Evolutionary conservation across 2,797 vertebrate species (phyloP), one percentile per base, ranked within the genome.

Genomic region (Eulemur albifrons): DNA sequence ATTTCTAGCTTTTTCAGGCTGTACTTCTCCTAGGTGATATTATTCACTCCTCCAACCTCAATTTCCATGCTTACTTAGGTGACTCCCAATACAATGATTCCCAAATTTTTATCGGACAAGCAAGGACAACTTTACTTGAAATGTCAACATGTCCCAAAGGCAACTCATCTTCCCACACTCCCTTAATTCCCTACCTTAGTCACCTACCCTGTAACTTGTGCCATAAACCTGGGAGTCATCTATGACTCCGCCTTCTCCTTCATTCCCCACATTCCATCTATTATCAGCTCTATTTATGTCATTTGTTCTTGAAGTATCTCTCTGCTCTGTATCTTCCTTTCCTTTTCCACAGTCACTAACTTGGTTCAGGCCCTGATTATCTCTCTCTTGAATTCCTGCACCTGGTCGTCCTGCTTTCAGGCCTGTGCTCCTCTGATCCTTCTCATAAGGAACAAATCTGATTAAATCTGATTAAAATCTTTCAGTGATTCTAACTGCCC

Each of bases 401-500:
- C 88, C 54, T 93, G 54, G 25, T 27, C 20, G 9, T 65, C 72
- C 75, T 81, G 75, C 80, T 96, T 82, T 80, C 23, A 70, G 32
- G 67, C 21, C 81, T 77, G 52, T 57, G 30, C 27, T 77, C 43
- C 27, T 79, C 69, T 95, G 94, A 92, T 88, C 76, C 65, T 90
- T 88, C 67, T 77, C 25, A 32, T 52, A 91, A 96, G 83, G 4
- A 95, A 50, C 52, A 94, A 83, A 95, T 89, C 65, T 93, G 79
- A 96, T 87, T 83, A 93, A 87, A 83, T 91, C 43, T 40, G 35
- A 91, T 86, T 91, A 77, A 94, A 95, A 80, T 77, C 57, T 86
- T 89, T 89, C 59, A 61, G 48, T 27, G 63, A 89, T 59, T 85
- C 75, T 57, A 95, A 82, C 50, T 70, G 52, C 43, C 81, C 45